phyloP scores from a whole-genome alignment of 2,113 vertebrate species.

The Vidua chalybeata region DNA sequence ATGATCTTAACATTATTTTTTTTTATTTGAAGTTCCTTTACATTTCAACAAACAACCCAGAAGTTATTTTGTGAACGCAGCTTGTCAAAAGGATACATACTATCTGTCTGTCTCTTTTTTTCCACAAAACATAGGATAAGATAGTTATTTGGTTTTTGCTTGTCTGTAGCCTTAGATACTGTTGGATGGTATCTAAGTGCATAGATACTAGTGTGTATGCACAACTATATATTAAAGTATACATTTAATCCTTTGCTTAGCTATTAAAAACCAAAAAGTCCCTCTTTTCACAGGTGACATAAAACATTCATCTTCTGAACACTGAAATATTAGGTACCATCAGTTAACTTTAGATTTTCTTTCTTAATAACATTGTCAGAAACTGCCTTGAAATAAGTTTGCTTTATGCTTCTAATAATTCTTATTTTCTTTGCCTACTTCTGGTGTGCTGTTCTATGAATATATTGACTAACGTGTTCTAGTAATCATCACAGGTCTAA shows the following conservation, averaged over 20 bases:
- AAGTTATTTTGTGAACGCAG: conserved; percentile 31
- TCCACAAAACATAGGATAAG: conserved; percentile 5
- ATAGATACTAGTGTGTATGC: background rate
- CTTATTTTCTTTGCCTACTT: background rate
- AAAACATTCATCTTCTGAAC: background rate
- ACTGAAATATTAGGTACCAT: conserved; percentile 3
- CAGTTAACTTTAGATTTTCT: background rate
- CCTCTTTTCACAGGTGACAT: conserved; percentile 16
- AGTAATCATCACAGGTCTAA: conserved; percentile 57
- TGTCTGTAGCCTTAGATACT: conserved; percentile 43
- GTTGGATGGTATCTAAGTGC: conserved; percentile 38
- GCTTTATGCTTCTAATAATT: background rate
- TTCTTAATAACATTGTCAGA: background rate
- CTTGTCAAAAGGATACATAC: background rate
- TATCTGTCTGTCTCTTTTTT: conserved; percentile 54
- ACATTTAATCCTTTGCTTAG: background rate
- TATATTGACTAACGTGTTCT: conserved; percentile 62
- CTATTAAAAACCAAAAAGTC: background rate
- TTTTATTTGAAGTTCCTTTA: conserved; percentile 62
- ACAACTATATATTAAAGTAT: background rate
- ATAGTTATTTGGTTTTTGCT: conserved; percentile 26
- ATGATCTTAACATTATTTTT: conserved; percentile 65
- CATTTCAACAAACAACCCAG: conserved; percentile 31
- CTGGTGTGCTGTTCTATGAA: conserved; percentile 41
- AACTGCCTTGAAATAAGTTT: conserved; percentile 9